Percentiles rank a stretch among this genome's conserved stretches.
Conservation (phyloP, 2,113 vertebrate genomes). For the Forbesichthys papilliferus region DNA sequence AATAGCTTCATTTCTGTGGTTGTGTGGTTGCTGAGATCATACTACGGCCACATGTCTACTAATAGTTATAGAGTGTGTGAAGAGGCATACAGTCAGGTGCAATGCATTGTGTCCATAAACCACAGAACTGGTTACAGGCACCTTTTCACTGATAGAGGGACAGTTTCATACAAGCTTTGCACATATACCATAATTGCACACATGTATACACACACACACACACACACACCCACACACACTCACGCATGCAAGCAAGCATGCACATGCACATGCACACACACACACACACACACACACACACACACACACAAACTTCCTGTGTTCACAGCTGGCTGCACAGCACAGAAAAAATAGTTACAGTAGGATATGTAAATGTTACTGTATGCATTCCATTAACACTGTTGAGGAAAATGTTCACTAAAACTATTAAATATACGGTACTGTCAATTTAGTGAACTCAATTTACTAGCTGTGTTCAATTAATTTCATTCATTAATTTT, state of each 20-base stretch:
- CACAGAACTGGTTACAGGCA: constrained; percentile 60
- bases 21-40: constrained; percentile 1
- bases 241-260: neutral
- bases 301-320: constrained; percentile 61
- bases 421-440: no score
- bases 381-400: constrained; percentile 5
- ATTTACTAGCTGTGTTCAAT: no score
- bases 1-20: neutral
- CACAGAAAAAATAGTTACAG: constrained; percentile 7
- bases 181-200: neutral
- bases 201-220: neutral
- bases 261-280: constrained; percentile 4
- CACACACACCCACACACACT: neutral
- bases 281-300: constrained; percentile 11
- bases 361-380: constrained; percentile 18
- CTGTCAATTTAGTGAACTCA: neutral
- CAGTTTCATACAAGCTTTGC: constrained; percentile 53
- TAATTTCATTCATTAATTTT: neutral
- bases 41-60: constrained; percentile 6
- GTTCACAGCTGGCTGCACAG: constrained; percentile 62
- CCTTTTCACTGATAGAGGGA: constrained; percentile 55
- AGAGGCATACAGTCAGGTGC: constrained; percentile 54
- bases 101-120: constrained; percentile 60
- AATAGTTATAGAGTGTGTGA: constrained; percentile 18
- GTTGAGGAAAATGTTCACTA: neutral